Evolutionary conservation across 2,797 vertebrate species (phyloP), one percentile per base, ranked within the genome.

Genomic region (Pangasius sanitwongsei): DNA sequence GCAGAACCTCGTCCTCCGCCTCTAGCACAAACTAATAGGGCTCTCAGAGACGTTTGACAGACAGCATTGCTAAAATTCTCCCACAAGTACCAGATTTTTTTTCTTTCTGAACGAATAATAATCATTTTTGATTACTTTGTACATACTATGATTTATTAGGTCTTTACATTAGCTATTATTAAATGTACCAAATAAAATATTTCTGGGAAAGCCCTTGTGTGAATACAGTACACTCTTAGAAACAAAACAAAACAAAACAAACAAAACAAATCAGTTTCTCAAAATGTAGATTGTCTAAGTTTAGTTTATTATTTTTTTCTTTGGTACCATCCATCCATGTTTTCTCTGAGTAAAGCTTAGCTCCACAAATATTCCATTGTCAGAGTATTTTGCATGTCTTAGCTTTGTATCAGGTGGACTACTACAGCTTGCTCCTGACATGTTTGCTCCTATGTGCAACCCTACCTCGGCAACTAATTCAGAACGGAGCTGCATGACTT

Each of bases 11-110:
- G 13, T 85, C 28, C n/a, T 86, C 85, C 18, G n/a, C 85, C 48
- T 74, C 85, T 48, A 74, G 77, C 65, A 86, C 77, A 86, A 81
- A 89, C 67, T 86, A 89, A 89, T 86, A 86, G 37, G 84, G 77
- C 88, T 86, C 88, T 74, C 41, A 65, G 88, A 86, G 88, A 86
- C 67, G 4, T 86, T 31, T 81, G 75, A 89, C 63, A 82, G 50
- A 72, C 41, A 83, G 78, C 84, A 59, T 74, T 80, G 48, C 55
- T 83, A 69, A 89, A 89, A 86, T 8, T 69, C 83, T 83, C 84
- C 63, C 77, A 55, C 28, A 74, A 89, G 67, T 53, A n/a, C 57
- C 85, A 34, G 67, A 72, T 61, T 82, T 86, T 34, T 48, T 50
- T 74, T 78, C 1, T 82, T 61, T 61, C 23, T 18, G 34, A 28